phyloP scores from a whole-genome alignment of 2,888 invertebrate genomes.

The Agrotis ipsilon region DNA sequence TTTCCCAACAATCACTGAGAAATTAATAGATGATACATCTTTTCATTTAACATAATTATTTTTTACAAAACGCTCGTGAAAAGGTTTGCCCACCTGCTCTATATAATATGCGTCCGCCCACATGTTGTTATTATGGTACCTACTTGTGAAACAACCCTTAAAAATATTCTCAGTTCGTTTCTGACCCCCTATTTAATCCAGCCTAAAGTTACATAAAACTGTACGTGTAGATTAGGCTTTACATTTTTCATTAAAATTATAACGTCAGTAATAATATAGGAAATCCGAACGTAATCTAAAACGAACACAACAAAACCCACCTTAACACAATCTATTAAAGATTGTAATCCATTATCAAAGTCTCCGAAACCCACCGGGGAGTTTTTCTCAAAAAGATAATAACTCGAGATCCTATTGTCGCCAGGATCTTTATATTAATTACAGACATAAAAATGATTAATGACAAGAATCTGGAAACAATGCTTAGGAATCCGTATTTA shows the following conservation, averaged over 20 bases:
- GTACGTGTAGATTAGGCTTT: not conserved
- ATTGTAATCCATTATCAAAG: slow-evolving; percentile 5
- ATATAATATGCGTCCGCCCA: too few relatives aligned
- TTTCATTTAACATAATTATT: too few relatives aligned
- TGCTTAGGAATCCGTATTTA: slow-evolving; percentile 85
- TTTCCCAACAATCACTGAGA: too few relatives aligned
- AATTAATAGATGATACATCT: too few relatives aligned
- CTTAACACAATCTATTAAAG: slow-evolving; percentile 21
- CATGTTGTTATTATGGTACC: too few relatives aligned
- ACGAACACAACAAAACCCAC: slow-evolving; percentile 1
- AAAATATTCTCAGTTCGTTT: too few relatives aligned
- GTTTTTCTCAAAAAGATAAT: slow-evolving; percentile 74
- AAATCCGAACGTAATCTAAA: slow-evolving; percentile 1
- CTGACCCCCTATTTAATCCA: too few relatives aligned
- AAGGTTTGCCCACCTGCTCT: too few relatives aligned
- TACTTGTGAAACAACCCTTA: too few relatives aligned
- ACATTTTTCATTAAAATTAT: slow-evolving; percentile 17
- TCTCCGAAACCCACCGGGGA: slow-evolving; percentile 59
- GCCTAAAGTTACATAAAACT: too few relatives aligned
- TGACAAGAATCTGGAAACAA: slow-evolving; percentile 87
- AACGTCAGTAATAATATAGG: slow-evolving; percentile 11
- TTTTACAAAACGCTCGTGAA: too few relatives aligned
- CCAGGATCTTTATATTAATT: slow-evolving; percentile 89
- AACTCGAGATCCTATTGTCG: slow-evolving; percentile 77
- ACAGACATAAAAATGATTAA: slow-evolving; percentile 90